These are phyloP conservation scores for Dryoscopus gambensis DNA, from an alignment of 2,113 vertebrate genomes.

Conservation along the genomic window DNA sequence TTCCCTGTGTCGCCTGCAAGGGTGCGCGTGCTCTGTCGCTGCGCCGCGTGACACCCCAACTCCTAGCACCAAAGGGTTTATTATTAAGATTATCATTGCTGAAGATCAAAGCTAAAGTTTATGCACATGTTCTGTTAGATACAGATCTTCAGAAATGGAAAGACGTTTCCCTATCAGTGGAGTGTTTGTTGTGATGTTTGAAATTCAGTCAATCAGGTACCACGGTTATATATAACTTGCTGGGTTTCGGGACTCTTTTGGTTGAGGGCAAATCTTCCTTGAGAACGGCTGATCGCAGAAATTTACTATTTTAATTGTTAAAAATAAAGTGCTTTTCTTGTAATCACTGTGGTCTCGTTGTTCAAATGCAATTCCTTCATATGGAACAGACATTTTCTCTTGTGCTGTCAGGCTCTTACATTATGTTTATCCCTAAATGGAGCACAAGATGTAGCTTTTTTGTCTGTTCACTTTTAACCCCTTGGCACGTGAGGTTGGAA, in stretches of 20 bases:
- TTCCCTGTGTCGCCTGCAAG: background rate
- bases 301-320: slow-evolving; percentile 21
- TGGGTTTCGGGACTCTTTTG: background rate
- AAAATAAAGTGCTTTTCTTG: slow-evolving; percentile 58
- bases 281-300: background rate
- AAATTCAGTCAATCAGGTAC: slow-evolving; percentile 59
- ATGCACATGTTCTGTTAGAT: slow-evolving; percentile 54
- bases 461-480: slow-evolving; percentile 20
- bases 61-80: slow-evolving; percentile 78
- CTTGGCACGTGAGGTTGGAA: slow-evolving; percentile 41
- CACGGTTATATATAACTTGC: slow-evolving; percentile 24
- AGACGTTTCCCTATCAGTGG: background rate
- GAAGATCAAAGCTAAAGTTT: slow-evolving; percentile 67
- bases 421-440: background rate
- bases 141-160: slow-evolving; percentile 43
- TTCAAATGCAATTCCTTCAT: slow-evolving; percentile 45
- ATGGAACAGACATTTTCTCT: background rate
- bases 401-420: background rate
- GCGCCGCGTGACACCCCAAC: slow-evolving; percentile 28
- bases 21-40: background rate
- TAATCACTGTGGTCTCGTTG: slow-evolving; percentile 1
- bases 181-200: slow-evolving; percentile 25
- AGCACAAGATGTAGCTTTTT: slow-evolving; percentile 13
- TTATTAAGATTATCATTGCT: slow-evolving; percentile 72
- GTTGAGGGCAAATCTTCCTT: slow-evolving; percentile 11